A percentile compares a stretch with the other conserved stretches of the same genome.
phyloP scores from a whole-genome alignment of 2,113 vertebrate genomes.

The Tachysurus vachellii region DNA sequence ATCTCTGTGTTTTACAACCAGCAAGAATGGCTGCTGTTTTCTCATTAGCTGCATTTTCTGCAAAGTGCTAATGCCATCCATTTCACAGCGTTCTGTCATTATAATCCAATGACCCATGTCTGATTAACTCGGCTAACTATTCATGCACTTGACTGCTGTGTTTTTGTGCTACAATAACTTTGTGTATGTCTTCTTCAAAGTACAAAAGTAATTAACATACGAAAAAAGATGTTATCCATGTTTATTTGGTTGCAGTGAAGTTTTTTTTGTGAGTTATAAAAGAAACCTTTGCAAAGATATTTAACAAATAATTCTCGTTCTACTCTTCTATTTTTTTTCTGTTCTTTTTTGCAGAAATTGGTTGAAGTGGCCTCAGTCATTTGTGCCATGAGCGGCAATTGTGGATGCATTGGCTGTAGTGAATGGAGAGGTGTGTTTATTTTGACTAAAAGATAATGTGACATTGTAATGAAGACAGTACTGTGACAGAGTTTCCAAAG shows the following conservation, averaged over 20 bases:
- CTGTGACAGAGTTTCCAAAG: not conserved
- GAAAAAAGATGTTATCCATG: not conserved
- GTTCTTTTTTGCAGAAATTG: not conserved
- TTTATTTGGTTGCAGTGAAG: not conserved
- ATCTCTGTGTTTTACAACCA: slow-evolving; percentile 13
- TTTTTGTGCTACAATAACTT: slow-evolving; percentile 7
- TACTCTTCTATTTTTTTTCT: not conserved
- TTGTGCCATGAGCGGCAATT: not conserved
- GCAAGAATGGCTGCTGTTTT: slow-evolving; percentile 27
- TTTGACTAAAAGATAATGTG: not conserved
- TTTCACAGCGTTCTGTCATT: slow-evolving; percentile 36
- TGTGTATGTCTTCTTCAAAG: not conserved
- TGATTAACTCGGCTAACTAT: slow-evolving; percentile 45
- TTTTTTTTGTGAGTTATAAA: not conserved
- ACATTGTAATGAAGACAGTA: not conserved
- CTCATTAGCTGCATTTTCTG: slow-evolving; percentile 40
- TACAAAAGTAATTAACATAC: slow-evolving; percentile 30
- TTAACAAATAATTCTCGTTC: not conserved
- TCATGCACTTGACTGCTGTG: slow-evolving; percentile 18
- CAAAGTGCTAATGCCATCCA: slow-evolving; percentile 29
- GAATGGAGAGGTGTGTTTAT: not conserved
- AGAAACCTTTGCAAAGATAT: not conserved
- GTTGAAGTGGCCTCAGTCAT: not conserved
- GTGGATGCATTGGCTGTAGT: not conserved
- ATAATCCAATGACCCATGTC: slow-evolving; percentile 41